Percentiles rank a stretch among this genome's conserved stretches.
phyloP scores from a whole-genome alignment of 2,888 invertebrate genomes.

The Hypolimnas misippus region DNA sequence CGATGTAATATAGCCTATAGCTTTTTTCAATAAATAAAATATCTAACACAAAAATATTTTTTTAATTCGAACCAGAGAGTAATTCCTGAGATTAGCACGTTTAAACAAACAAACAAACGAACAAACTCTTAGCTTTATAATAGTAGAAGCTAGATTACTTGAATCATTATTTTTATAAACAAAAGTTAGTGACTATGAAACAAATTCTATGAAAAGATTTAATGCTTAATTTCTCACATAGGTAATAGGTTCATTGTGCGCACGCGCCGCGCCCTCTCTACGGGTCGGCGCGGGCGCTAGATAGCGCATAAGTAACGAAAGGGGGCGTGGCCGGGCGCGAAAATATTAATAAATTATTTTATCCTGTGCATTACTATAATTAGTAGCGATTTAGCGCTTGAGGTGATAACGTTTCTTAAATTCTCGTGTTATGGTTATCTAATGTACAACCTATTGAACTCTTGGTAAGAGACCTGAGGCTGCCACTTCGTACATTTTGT shows the following conservation, averaged over 20 bases:
- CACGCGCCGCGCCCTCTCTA: slow-evolving; percentile 42
- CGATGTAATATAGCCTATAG: too few relatives aligned
- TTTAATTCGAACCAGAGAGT: too few relatives aligned
- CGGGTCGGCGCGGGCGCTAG: slow-evolving; percentile 27
- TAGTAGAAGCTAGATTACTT: too few relatives aligned
- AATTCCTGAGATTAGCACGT: too few relatives aligned
- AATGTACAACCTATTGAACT: not conserved
- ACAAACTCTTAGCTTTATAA: too few relatives aligned
- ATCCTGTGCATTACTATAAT: slow-evolving; percentile 23
- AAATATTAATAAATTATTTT: slow-evolving; percentile 31
- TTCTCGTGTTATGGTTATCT: not conserved
- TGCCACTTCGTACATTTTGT: too few relatives aligned
- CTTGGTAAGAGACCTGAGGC: not conserved
- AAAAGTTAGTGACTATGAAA: too few relatives aligned
- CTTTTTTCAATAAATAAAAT: too few relatives aligned
- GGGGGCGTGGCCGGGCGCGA: slow-evolving; percentile 43
- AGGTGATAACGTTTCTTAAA: slow-evolving; percentile 1
- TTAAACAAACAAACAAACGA: too few relatives aligned
- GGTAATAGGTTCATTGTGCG: slow-evolving; percentile 46
- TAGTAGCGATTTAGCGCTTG: slow-evolving; percentile 7
- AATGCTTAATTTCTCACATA: slow-evolving; percentile 30
- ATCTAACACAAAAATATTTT: too few relatives aligned
- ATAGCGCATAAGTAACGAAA: slow-evolving; percentile 43
- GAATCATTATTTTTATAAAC: too few relatives aligned
- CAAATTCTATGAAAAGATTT: slow-evolving; percentile 11